A percentile compares a stretch with the other conserved stretches of the same genome.
Conservation (phyloP, 2,888 invertebrate genomes). For the Gymnocheta viridis region DNA sequence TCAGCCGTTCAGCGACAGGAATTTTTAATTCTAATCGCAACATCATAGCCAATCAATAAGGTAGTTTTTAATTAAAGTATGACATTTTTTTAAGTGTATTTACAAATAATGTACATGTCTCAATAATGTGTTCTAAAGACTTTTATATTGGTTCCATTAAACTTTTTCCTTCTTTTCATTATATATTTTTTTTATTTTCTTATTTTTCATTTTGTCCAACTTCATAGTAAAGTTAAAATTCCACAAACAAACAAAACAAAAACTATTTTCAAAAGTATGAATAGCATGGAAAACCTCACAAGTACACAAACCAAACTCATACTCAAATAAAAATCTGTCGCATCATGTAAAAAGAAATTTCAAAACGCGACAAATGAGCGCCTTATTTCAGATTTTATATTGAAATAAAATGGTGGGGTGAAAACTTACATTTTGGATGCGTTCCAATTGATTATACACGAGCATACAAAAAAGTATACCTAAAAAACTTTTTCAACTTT, state of each 20-base stretch:
- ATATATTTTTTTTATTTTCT: slow-evolving; percentile 41
- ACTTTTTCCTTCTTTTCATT: slow-evolving; percentile 71
- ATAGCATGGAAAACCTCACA: slow-evolving; percentile 20
- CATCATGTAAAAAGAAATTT: slow-evolving; percentile 69
- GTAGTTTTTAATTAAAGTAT: no score
- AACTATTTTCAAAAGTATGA: slow-evolving; percentile 39
- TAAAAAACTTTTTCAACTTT: slow-evolving; percentile 58
- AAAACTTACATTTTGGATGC: slow-evolving; percentile 76
- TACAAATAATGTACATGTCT: slow-evolving; percentile 25
- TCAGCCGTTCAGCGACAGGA: no score
- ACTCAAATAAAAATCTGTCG: slow-evolving; percentile 54
- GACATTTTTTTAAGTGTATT: slow-evolving; percentile 25
- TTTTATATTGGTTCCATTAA: slow-evolving; percentile 75
- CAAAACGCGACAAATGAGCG: slow-evolving; percentile 73
- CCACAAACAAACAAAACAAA: slow-evolving; percentile 36
- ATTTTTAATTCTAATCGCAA: no score
- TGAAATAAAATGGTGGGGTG: slow-evolving; percentile 74
- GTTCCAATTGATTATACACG: slow-evolving; percentile 73
- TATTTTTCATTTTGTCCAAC: slow-evolving; percentile 43
- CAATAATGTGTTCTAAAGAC: slow-evolving; percentile 59
- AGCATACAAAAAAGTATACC: slow-evolving; percentile 24
- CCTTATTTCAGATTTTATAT: slow-evolving; percentile 63
- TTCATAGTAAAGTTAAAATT: slow-evolving; percentile 62
- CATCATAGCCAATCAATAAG: no score
- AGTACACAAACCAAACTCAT: slow-evolving; percentile 4